These are phyloP conservation scores for Tiliacea aurago DNA, from an alignment of 2,888 invertebrate genomes.

Conservation along the genomic window DNA sequence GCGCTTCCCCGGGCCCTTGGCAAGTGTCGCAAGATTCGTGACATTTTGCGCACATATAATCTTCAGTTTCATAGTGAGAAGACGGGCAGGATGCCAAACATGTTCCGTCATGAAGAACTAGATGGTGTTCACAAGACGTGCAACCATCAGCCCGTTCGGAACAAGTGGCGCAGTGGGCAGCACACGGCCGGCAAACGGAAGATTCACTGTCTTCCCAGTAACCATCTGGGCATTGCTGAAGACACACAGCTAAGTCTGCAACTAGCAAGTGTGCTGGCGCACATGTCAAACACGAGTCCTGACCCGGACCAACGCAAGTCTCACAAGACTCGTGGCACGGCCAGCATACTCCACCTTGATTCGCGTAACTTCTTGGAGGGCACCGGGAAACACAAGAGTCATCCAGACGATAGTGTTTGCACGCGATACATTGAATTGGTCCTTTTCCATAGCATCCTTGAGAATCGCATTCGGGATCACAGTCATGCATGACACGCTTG, in stretches of 20 bases:
- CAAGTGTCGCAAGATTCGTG: constrained; percentile 95
- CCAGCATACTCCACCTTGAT: constrained; percentile 95
- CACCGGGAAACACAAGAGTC: constrained; percentile 96
- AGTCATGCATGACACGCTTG: constrained; percentile 92
- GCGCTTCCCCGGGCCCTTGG: constrained; percentile 93
- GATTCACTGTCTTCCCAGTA: constrained; percentile 95
- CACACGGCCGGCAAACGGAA: constrained; percentile 95
- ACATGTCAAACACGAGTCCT: constrained; percentile 96
- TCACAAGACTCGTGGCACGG: constrained; percentile 97
- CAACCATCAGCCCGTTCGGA: constrained; percentile 95
- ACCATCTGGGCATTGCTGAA: constrained; percentile 97
- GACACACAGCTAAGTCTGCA: constrained; percentile 95
- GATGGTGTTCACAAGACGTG: constrained; percentile 96
- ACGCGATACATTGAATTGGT: constrained; percentile 95
- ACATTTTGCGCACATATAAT: constrained; percentile 95
- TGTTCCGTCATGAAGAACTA: constrained; percentile 95
- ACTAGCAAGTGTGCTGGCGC: constrained; percentile 96
- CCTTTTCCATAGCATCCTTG: constrained; percentile 97
- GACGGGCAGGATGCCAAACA: constrained; percentile 96
- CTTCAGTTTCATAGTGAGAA: constrained; percentile 96
- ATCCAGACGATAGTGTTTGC: constrained; percentile 95
- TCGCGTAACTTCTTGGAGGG: constrained; percentile 95
- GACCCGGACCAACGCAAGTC: constrained; percentile 96
- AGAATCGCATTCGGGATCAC: constrained; percentile 96
- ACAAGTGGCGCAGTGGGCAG: constrained; percentile 96